Evolutionary conservation across 2,888 invertebrate species (phyloP).

Genomic region (Ichneumoninae sp.): DNA sequence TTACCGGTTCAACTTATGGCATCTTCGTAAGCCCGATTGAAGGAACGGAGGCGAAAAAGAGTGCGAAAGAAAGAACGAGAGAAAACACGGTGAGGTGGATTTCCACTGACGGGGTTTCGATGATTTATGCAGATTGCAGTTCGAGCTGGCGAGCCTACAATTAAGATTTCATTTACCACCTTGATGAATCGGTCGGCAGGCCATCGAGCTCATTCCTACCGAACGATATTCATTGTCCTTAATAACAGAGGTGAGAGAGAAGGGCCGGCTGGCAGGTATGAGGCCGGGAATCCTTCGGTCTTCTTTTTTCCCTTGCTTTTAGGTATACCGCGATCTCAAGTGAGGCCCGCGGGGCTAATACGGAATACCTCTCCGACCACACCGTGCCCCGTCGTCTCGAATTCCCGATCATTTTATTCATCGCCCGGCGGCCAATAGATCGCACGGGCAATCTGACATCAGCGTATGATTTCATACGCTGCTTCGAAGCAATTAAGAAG

Average conservation of each 20-base stretch:
- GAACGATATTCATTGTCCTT: constrained; percentile 76
- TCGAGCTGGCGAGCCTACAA: constrained; percentile 73
- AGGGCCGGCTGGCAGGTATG: constrained; percentile 60
- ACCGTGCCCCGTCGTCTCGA: constrained; percentile 45
- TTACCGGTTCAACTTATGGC: neutral
- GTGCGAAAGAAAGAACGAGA: constrained; percentile 26
- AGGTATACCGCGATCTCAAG: constrained; percentile 42
- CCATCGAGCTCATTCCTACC: constrained; percentile 59
- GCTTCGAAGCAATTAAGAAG: constrained; percentile 63
- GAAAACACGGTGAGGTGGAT: constrained; percentile 36
- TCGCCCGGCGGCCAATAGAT: constrained; percentile 27
- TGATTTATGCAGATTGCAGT: constrained; percentile 78
- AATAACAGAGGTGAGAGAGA: constrained; percentile 73
- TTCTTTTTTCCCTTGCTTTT: constrained; percentile 39
- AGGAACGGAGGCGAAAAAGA: constrained; percentile 12
- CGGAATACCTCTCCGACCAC: constrained; percentile 45
- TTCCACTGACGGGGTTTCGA: constrained; percentile 20
- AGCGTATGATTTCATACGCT: constrained; percentile 34
- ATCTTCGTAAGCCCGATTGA: neutral
- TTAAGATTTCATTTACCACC: constrained; percentile 79
- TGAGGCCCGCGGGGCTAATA: constrained; percentile 45
- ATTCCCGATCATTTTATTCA: constrained; percentile 65
- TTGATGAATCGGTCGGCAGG: constrained; percentile 71
- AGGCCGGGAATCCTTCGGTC: constrained; percentile 37
- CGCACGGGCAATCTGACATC: constrained; percentile 56